Evolutionary conservation across 2,113 vertebrate genomes (phyloP).

Genomic region (Siniperca knerii): DNA sequence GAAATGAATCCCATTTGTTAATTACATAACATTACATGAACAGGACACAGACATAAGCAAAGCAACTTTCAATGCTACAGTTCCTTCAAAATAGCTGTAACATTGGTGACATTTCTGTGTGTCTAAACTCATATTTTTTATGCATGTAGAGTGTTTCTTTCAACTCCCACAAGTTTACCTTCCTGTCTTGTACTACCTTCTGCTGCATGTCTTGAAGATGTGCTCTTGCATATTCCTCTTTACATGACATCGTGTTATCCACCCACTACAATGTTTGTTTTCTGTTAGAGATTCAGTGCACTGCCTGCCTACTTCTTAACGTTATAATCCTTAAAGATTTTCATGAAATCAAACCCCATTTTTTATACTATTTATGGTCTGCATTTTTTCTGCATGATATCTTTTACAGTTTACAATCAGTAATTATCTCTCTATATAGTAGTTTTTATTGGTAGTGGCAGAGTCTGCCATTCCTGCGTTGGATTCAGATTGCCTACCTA

Average conservation of each 20-base stretch:
- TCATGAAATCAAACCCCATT: neutral
- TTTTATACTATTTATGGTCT: neutral
- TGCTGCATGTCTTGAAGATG: neutral
- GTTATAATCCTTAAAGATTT: neutral
- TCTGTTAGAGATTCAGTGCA: neutral
- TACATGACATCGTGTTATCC: conserved; percentile 9
- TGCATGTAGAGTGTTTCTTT: neutral
- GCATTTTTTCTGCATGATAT: neutral
- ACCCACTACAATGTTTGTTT: neutral
- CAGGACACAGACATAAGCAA: neutral
- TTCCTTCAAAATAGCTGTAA: neutral
- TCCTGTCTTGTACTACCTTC: neutral
- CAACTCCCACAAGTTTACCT: neutral
- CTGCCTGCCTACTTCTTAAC: neutral
- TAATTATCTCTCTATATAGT: neutral
- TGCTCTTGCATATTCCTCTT: conserved; percentile 1
- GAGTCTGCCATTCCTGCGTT: neutral
- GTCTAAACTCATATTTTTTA: neutral
- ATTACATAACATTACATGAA: neutral
- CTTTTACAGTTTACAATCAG: neutral
- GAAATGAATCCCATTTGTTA: neutral
- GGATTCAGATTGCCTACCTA: neutral
- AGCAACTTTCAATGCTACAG: neutral
- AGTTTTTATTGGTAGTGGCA: neutral
- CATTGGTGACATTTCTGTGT: neutral